Evolutionary conservation across 2,113 vertebrate species (phyloP).

Genomic region (Emydura subglobosa): DNA sequence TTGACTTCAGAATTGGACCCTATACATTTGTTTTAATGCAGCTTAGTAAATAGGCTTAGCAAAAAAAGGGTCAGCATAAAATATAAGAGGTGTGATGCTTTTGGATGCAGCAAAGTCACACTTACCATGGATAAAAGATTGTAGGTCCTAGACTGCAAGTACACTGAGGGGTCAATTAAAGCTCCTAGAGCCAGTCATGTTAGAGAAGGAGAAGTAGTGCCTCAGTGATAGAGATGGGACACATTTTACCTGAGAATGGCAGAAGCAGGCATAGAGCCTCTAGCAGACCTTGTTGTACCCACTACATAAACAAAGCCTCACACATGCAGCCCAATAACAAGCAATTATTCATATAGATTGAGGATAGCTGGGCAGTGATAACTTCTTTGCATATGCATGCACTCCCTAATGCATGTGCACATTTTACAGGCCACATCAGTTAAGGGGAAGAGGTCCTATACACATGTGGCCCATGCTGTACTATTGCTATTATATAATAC

Average conservation of each 20-base stretch:
- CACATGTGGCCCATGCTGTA: not conserved
- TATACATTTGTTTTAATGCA: not conserved
- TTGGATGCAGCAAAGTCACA: not conserved
- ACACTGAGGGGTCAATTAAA: not conserved
- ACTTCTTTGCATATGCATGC: not conserved
- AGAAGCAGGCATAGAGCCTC: not conserved
- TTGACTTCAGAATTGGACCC: not conserved
- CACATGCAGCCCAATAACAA: not conserved
- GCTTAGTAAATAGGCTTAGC: not conserved
- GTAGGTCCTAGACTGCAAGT: not conserved
- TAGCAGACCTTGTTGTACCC: not conserved
- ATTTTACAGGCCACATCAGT: accelerated
- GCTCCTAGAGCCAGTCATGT: not conserved
- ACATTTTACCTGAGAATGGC: not conserved
- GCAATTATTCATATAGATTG: not conserved
- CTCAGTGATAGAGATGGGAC: not conserved
- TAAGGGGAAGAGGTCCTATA: not conserved
- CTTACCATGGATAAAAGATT: not conserved
- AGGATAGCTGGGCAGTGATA: not conserved
- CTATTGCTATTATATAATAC: not conserved
- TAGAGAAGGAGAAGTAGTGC: not conserved
- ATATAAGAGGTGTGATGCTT: constrained; percentile 1
- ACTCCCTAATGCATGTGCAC: accelerated
- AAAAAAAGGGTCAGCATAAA: not conserved
- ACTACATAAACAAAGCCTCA: not conserved